Base-by-base conservation (phyloP, 2,888 invertebrate species). In the Azorinus chamasolen region DNA sequence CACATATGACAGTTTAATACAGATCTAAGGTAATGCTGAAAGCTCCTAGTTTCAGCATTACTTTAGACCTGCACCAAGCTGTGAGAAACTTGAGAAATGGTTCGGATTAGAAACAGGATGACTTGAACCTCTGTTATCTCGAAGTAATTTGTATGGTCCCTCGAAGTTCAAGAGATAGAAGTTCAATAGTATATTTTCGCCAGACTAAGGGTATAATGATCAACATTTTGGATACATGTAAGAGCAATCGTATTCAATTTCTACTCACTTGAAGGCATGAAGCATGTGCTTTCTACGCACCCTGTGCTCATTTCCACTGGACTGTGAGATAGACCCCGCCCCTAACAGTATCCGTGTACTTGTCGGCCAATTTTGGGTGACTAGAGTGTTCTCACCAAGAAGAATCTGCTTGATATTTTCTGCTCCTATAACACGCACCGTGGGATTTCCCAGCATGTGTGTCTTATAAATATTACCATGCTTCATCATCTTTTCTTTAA, bases 381-480 rank as follows among this genome's bases (percentile, higher is more conserved):
- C 88, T 14, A 86, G 51, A 4, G 64, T 65, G 45, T 90, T 86
- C 58, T 91, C 91, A 4, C 85, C 87, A 58, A 74, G 75, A n/a
- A 90, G 66, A 51, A 91, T 82, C 50, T 76, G 81, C 14, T 83
- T 72, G 14, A 92, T 79, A 69, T 90, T 84, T 2, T 87, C 83
- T 16, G 88, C 88, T 1, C 91, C 90, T 1, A 85, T 78, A 22
- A 92, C 85, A 6, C 90, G 81, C 14, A 92, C 82, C 0, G 88
- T 90, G 6, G 91, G 91, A 10, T 75, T 75, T 10, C 91, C 91
- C 6, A 91, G 61, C 0, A 92, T 39, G 68, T 92, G 91, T 1
- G 91, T 92, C 79, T 89, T 90, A 79, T 87, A 92, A 16, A 92
- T 83, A 5, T 71, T 61, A 18, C 92, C 92, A 71, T 87, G 87